Base-by-base conservation (phyloP, 1,140 invertebrate species). In the Arctopsyche grandis region DNA sequence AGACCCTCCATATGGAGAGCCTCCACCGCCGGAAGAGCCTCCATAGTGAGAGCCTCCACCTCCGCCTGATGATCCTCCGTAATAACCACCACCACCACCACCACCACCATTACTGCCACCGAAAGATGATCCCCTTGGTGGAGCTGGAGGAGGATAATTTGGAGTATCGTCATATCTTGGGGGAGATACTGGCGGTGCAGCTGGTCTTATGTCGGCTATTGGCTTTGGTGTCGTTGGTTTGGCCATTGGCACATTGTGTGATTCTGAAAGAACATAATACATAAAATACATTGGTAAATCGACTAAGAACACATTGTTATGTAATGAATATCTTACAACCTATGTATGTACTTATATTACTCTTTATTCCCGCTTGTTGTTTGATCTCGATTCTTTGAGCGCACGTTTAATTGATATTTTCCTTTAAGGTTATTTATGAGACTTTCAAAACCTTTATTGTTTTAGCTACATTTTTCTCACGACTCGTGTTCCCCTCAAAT, bases 61-160 rank as follows among this genome's bases (percentile, higher is more conserved):
- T n/a, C n/a, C n/a, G 1, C 22, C 21, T 14, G 56, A 63, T n/a
- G 21, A 26, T 0, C 46, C 48, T 9, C 76, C 76, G 63, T 75
- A 77, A 14, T 69, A 48, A 21, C 46, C 38, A n/a, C 58, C 43
- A 10, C 29, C 52, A 9, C 58, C 60, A n/a, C 58, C 44, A 58
- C 63, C 71, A 56, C 70, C 79, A 63, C 69, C 71, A 77, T 24
- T 69, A 29, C 29, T 78, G 21, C 10, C 78, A 19, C 84, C 84
- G 4, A 84, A 84, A 38, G 83, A 83, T 0, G 83, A 83, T 0
- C 81, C 82, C 46, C 74, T 52, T 26, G 87, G 87, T 0, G 87
- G 86, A 3, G 84, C 84, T 0, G 88, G 87, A 9, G 87, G 85
- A 21, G 86, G 85, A 77, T 89, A 88, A 78, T 84, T 85, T 9